phyloP scores from a whole-genome alignment of 2,797 vertebrate genomes.

The Tinamus major region DNA sequence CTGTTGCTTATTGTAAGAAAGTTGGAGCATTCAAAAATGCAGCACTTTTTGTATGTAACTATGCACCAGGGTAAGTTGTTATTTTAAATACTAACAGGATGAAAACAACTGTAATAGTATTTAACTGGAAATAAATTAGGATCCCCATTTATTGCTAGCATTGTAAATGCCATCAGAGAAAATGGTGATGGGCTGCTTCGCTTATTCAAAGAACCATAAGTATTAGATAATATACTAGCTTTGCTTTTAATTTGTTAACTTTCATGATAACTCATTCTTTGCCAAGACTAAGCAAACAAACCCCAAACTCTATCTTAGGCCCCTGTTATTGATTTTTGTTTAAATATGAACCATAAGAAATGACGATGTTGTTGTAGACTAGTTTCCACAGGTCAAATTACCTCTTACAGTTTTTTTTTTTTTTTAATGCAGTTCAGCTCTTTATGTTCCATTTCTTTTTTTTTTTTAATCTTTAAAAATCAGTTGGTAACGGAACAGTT shows the following conservation, averaged over 20 bases:
- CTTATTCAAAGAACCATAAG: neutral
- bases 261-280: neutral
- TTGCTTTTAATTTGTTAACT: neutral
- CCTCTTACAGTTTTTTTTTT: neutral
- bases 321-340: neutral
- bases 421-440: neutral
- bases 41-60: constrained; percentile 84
- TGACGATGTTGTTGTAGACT: neutral
- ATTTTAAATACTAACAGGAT: neutral
- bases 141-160: neutral
- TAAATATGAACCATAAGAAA: neutral
- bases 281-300: neutral
- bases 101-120: neutral
- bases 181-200: neutral
- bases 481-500: neutral
- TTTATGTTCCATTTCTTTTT: neutral
- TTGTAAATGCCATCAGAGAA: neutral
- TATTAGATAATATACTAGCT: neutral
- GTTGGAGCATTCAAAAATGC: neutral
- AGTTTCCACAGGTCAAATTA: neutral
- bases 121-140: neutral
- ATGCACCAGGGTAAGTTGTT: constrained; percentile 78
- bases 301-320: neutral
- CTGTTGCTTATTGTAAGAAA: constrained; percentile 72
- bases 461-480: neutral